Conservation (phyloP, 2,797 vertebrate species). For the Graptemys geographica region DNA sequence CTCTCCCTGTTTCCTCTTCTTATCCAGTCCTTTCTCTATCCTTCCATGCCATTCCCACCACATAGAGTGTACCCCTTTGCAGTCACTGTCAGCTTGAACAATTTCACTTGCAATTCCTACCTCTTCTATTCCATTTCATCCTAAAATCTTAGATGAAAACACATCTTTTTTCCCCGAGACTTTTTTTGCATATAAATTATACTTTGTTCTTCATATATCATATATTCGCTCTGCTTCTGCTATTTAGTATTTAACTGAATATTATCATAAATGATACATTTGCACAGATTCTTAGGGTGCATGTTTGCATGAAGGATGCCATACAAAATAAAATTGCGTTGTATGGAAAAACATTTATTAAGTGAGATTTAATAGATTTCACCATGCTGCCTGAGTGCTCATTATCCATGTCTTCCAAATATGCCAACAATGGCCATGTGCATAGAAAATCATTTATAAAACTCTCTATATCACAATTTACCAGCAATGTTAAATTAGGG, state of each 20-base stretch:
- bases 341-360: slow-evolving; percentile 59
- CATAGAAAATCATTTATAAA: slow-evolving; percentile 51
- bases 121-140: background rate
- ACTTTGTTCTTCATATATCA: background rate
- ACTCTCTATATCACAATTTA: slow-evolving; percentile 70
- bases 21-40: background rate
- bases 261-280: background rate
- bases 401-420: slow-evolving; percentile 59
- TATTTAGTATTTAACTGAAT: background rate
- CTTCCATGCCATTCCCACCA: background rate
- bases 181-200: background rate
- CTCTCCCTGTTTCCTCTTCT: background rate
- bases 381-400: slow-evolving; percentile 19
- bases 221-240: background rate
- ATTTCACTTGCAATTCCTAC: background rate
- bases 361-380: slow-evolving; percentile 68
- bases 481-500: slow-evolving; percentile 75
- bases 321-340: background rate
- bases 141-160: background rate
- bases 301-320: slow-evolving; percentile 1
- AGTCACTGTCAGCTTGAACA: background rate
- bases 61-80: background rate
- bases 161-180: background rate
- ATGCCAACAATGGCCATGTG: slow-evolving; percentile 58
- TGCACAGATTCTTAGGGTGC: background rate